Evolutionary conservation across 2,888 invertebrate genomes (phyloP).

Genomic region (Omphaloscelis lunosa): DNA sequence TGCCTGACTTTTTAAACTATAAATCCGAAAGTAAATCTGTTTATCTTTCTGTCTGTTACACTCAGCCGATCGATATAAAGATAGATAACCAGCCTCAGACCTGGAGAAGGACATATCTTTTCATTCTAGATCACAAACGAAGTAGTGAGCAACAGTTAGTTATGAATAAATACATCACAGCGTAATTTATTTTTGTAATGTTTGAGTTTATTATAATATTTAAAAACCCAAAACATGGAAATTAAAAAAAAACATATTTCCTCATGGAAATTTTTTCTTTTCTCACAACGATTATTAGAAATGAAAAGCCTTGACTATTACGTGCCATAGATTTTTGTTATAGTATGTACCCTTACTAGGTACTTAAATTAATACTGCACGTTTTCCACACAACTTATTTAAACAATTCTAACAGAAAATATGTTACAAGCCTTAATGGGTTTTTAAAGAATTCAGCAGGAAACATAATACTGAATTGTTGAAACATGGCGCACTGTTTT

Average conservation of each 20-base stretch:
- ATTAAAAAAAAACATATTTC: neutral
- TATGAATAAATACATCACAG: neutral
- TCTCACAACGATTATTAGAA: neutral
- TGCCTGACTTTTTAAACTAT: no score
- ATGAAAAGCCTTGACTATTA: neutral
- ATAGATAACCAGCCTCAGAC: neutral
- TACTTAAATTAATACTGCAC: no score
- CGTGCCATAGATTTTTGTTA: neutral
- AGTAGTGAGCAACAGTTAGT: no score
- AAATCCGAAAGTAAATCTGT: no score
- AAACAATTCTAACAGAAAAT: neutral
- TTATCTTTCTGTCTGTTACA: no score
- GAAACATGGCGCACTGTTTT: neutral
- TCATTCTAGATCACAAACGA: neutral
- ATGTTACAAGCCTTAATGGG: neutral
- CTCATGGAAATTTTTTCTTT: neutral
- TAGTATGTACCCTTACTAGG: neutral
- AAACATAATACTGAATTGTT: neutral
- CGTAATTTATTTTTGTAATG: neutral
- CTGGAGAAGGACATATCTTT: neutral
- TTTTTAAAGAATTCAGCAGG: neutral
- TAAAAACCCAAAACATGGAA: neutral
- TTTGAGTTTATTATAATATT: neutral
- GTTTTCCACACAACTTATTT: neutral
- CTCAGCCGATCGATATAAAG: no score